Base-by-base conservation (phyloP, 2,797 vertebrate species). In the Intellagama lesueurii region DNA sequence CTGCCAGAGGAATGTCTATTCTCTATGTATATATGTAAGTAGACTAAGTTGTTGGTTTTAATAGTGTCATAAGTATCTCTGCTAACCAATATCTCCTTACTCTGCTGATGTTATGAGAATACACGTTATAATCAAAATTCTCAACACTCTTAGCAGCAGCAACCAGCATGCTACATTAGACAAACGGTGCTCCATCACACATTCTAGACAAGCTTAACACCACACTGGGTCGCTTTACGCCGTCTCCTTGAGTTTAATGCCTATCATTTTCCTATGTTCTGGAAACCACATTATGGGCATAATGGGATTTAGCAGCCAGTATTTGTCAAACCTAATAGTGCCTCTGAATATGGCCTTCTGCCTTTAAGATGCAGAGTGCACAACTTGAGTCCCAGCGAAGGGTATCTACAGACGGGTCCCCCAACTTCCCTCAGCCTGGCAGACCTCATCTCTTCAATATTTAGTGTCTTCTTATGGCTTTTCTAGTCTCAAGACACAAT, bases 361-460 rank as follows among this genome's bases (percentile, higher is more conserved):
- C 92, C 92, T 91, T 94, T 93, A 91, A 92, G 93, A 93, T 85
- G 82, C 92, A 92, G 91, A 44, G 91, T 86, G 95, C 81, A 47
- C 69, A 90, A 60, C 66, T 90, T 88, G 92, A 95, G 95, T 95
- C 90, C 87, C 0, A 3, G 93, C 94, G 85, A 92, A 93, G 93
- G 94, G 93, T 79, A 89, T 35, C 64, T 79, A 28, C 69, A 22
- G 35, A 82, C 19, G 11, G 6, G 3, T 56, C 17, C n/a, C 32
- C 40, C 26, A 17, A 24, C 26, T 89, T 94, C 94, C 93, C 88
- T 88, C 75, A 68, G 89, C 85, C 90, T 91, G 91, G 95, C 91
- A 92, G 93, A 96, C 94, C 93, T 89, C 93, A 93, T 91, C 92
- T 95, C 93, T 94, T 94, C 94, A 92, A 56, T 95, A 94, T 94